phyloP scores from a whole-genome alignment of 2,113 vertebrate genomes.

The Lagopus leucura region DNA sequence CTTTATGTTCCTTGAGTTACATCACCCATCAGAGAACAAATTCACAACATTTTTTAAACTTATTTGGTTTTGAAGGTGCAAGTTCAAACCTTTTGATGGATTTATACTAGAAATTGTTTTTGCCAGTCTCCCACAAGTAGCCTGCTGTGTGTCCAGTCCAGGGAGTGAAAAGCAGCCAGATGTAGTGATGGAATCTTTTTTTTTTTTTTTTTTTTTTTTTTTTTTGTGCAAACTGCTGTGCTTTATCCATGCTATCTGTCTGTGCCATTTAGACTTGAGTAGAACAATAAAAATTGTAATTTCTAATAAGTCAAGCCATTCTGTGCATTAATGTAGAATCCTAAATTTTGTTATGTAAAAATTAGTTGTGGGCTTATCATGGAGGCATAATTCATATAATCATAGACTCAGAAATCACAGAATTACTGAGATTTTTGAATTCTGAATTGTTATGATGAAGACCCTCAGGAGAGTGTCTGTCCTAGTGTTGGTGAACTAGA shows the following conservation, averaged over 20 bases:
- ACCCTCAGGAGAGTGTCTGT: not conserved
- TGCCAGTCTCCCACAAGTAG: not conserved
- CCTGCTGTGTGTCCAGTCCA: not conserved
- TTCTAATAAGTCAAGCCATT: not conserved
- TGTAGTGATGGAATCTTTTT: not conserved
- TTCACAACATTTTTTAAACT: not conserved
- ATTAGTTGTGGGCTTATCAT: not conserved
- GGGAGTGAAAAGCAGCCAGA: not conserved
- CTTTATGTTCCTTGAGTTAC: not conserved
- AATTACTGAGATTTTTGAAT: not conserved
- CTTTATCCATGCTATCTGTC: not conserved
- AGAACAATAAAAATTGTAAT: not conserved
- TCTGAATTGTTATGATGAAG: not conserved
- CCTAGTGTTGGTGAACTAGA: not conserved
- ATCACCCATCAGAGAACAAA: not conserved
- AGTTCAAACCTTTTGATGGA: not conserved
- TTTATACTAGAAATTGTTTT: not conserved
- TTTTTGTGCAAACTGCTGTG: no score
- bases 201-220: accelerated
- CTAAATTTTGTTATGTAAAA: not conserved
- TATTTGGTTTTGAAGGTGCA: not conserved
- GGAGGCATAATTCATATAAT: not conserved
- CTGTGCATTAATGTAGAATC: not conserved
- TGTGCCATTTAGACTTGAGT: not conserved
- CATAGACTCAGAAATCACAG: not conserved